Base-by-base conservation (phyloP, 2,888 invertebrate genomes). In the Clanis bilineata region DNA sequence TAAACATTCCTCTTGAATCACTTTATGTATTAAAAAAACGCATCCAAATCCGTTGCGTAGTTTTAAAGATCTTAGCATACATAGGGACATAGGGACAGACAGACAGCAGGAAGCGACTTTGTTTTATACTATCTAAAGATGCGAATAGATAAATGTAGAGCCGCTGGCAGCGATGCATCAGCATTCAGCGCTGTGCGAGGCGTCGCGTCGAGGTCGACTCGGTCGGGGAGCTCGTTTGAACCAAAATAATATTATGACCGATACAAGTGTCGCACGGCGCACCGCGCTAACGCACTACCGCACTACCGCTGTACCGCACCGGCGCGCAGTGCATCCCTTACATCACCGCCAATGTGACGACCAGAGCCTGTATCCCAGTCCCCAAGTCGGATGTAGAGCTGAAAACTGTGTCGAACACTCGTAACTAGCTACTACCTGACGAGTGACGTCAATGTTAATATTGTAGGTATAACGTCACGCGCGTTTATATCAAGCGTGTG, bases 391-490 rank as follows among this genome's bases (percentile, higher is more conserved):
- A 36, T 10, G 36, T 18, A 18, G 18, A 41, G 41, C 18, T 18
- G 25, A 25, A 4, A 47, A 28, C n/a, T 15, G 28, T 66, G 63
- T 58, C 66, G 65, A n/a, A n/a, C n/a, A n/a, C n/a, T n/a, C n/a
- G n/a, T n/a, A n/a, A n/a, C n/a, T n/a, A n/a, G n/a, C n/a, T n/a
- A n/a, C n/a, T n/a, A n/a, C n/a, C 69, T 65, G 64, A 66, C 62
- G n/a, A n/a, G n/a, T 74, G 76, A 74, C 72, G 73, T 66, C 67
- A 71, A 65, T 66, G 58, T 68, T 68, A 61, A 58, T n/a, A 63
- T 66, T 66, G 67, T 70, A 58, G 67, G n/a, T n/a, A 64, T 63
- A 63, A 59, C 51, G 18, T 51, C 51, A 28, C 18, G 18, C 28
- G 28, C 51, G 18, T 28, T 18, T 51, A 28, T 32, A 51, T 32